Evolutionary conservation across 2,797 vertebrate genomes (phyloP).

Genomic region (Enteromius unitaeniatus): DNA sequence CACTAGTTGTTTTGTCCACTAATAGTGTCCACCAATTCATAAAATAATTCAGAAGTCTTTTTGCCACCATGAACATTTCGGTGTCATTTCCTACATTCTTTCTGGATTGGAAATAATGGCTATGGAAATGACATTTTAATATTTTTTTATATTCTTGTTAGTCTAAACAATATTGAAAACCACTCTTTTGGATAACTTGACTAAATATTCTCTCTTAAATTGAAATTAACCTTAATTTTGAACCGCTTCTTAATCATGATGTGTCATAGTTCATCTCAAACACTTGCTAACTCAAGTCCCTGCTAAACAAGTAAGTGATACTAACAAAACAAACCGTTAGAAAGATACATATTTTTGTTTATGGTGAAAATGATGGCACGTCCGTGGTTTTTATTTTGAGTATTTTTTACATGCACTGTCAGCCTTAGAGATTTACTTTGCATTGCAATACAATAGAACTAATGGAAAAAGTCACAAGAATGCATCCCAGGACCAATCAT

Average conservation of each 20-base stretch:
- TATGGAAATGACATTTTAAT: neutral
- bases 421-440: neutral
- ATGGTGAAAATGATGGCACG: neutral
- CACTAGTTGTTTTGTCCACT: neutral
- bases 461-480: neutral
- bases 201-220: neutral
- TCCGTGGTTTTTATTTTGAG: too few species aligned
- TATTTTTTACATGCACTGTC: neutral
- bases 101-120: neutral
- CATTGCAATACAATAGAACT: neutral
- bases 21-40: neutral
- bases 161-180: neutral
- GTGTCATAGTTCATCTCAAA: neutral
- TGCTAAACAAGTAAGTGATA: neutral
- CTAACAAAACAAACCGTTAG: neutral
- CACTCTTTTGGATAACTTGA: neutral
- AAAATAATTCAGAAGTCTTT: neutral
- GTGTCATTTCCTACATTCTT: neutral
- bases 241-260: neutral
- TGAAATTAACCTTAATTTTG: neutral
- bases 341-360: neutral
- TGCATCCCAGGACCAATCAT: neutral
- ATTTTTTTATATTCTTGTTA: neutral
- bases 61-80: neutral
- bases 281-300: neutral